Conservation (phyloP, 2,888 invertebrate species). For the Apomyelois bistriatella region DNA sequence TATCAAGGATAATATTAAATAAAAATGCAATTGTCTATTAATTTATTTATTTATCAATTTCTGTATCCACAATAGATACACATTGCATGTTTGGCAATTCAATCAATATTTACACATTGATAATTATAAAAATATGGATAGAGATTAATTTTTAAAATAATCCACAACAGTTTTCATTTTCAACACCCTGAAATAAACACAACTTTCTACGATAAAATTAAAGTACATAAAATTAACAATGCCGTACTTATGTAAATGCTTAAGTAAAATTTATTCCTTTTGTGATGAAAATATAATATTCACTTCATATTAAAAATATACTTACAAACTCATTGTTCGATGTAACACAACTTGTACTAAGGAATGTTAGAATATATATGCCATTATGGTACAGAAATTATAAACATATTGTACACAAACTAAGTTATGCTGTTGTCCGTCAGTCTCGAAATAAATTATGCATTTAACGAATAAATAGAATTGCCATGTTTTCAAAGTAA, state of each 20-base stretch:
- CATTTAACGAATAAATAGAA: constrained; percentile 48
- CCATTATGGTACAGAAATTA: constrained; percentile 78
- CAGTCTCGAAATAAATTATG: constrained; percentile 62
- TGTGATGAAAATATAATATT: constrained; percentile 46
- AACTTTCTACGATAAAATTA: constrained; percentile 26
- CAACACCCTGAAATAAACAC: background rate
- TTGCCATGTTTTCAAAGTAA: constrained; percentile 23
- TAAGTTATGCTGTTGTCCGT: constrained; percentile 56
- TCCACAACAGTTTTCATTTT: constrained; percentile 5
- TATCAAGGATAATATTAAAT: constrained; percentile 18
- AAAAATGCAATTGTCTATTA: constrained; percentile 33
- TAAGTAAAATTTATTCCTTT: constrained; percentile 43
- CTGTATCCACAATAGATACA: constrained; percentile 77
- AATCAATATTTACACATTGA: constrained; percentile 51
- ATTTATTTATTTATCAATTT: constrained; percentile 77
- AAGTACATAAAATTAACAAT: constrained; percentile 52
- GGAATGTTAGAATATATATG: constrained; percentile 50
- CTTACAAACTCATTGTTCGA: constrained; percentile 54
- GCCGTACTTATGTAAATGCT: constrained; percentile 31
- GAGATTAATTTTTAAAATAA: background rate
- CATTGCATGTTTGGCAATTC: constrained; percentile 53
- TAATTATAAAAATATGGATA: constrained; percentile 16
- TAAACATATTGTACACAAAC: constrained; percentile 63
- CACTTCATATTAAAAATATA: constrained; percentile 33
- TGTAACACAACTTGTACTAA: constrained; percentile 51